Evolutionary conservation across 2,888 invertebrate species (phyloP).

Genomic region (Agonopterix subpropinquella): DNA sequence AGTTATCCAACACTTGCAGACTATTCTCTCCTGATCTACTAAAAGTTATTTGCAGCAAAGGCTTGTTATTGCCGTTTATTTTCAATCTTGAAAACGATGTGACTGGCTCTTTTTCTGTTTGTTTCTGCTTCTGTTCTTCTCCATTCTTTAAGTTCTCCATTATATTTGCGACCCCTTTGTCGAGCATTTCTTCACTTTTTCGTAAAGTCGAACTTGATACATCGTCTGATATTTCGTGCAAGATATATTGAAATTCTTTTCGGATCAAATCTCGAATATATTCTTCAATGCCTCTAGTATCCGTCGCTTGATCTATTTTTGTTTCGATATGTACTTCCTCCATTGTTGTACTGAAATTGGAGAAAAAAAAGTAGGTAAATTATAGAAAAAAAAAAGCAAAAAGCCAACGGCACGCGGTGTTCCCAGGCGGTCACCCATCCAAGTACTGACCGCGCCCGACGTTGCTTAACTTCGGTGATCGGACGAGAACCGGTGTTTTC

Average conservation of each 20-base stretch:
- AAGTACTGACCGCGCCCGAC: conserved; percentile 51
- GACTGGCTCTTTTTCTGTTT: conserved; percentile 34
- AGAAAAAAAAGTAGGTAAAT: conserved; percentile 8
- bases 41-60: conserved; percentile 60
- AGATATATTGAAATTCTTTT: conserved; percentile 52
- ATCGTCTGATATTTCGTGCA: conserved; percentile 49
- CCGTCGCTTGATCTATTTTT: conserved; percentile 56
- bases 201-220: conserved; percentile 18
- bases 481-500: conserved; percentile 49
- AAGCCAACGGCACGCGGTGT: conserved; percentile 35
- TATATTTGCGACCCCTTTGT: conserved; percentile 52
- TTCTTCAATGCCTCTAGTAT: conserved; percentile 59
- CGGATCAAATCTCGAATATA: conserved; percentile 59
- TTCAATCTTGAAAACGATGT: conserved; percentile 59
- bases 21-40: conserved; percentile 55
- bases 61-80: conserved; percentile 66
- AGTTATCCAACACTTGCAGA: conserved; percentile 58
- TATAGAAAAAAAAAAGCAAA: conserved; percentile 16
- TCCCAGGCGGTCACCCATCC: conserved; percentile 48
- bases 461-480: conserved; percentile 51
- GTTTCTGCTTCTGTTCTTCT: conserved; percentile 28
- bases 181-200: conserved; percentile 44
- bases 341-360: conserved; percentile 13
- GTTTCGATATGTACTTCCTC: conserved; percentile 21
- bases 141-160: conserved; percentile 41